Percentiles rank a stretch among this genome's conserved stretches.
Conservation (phyloP, 1,140 invertebrate genomes). For the Eriocheir sinensis region DNA sequence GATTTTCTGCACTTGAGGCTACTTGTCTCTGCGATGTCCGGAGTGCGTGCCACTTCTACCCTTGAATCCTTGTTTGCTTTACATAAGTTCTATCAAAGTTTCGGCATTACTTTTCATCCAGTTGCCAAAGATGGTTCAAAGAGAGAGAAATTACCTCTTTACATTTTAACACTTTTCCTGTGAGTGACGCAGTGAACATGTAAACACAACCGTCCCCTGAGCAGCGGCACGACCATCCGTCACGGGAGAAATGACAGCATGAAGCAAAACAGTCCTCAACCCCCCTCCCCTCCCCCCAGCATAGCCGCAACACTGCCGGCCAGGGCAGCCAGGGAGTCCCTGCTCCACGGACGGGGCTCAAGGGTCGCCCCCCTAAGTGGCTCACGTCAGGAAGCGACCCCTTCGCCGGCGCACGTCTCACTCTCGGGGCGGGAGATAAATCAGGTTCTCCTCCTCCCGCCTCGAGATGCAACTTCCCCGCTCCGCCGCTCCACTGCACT, state of each 20-base stretch:
- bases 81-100: too few relatives aligned
- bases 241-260: background rate
- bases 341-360: background rate
- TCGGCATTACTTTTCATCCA: too few relatives aligned
- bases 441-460: background rate
- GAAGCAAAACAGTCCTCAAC: background rate
- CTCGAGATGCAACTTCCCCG: conserved; percentile 45
- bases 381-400: background rate
- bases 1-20: too few relatives aligned
- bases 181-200: background rate
- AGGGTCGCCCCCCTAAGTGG: background rate
- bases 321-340: background rate
- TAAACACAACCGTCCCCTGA: background rate
- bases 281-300: background rate
- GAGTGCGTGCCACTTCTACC: too few relatives aligned
- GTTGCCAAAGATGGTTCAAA: too few relatives aligned
- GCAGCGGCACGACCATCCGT: background rate
- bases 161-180: too few relatives aligned
- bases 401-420: background rate
- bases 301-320: too few relatives aligned
- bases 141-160: too few relatives aligned
- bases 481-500: conserved; percentile 25
- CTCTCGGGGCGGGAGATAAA: background rate
- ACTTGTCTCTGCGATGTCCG: too few relatives aligned
- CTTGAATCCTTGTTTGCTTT: too few relatives aligned